These are phyloP conservation scores for Sarcophaga variegata DNA, from an alignment of 2,888 invertebrate species.

Conservation along the genomic window DNA sequence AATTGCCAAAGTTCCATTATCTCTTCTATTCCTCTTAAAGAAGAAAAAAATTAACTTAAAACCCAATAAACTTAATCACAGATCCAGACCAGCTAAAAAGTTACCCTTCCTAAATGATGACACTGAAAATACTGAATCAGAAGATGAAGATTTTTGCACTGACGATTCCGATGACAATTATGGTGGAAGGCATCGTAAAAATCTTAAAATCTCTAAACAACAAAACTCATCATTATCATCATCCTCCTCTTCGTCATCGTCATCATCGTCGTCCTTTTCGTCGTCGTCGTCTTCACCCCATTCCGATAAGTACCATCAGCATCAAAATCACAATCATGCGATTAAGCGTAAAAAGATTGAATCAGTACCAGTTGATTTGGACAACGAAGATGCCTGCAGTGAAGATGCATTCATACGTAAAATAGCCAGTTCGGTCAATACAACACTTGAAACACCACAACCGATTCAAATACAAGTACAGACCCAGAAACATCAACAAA, in stretches of 20 bases:
- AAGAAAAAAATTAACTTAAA: background rate
- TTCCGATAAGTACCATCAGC: conserved; percentile 58
- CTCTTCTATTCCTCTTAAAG: background rate
- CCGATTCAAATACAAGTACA: conserved; percentile 44
- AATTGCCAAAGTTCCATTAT: background rate
- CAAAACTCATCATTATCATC: conserved; percentile 66
- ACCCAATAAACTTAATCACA: conserved; percentile 63
- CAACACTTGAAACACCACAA: conserved; percentile 33
- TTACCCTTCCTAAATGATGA: conserved; percentile 71
- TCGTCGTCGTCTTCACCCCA: conserved; percentile 38
- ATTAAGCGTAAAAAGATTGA: conserved; percentile 79
- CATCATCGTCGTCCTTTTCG: conserved; percentile 63
- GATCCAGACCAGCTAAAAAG: conserved; percentile 76
- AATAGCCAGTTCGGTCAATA: conserved; percentile 75
- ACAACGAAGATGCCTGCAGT: conserved; percentile 82
- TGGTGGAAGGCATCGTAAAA: conserved; percentile 55
- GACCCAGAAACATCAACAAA: conserved; percentile 15
- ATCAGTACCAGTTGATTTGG: conserved; percentile 77
- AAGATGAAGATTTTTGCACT: conserved; percentile 73
- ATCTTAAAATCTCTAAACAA: conserved; percentile 46
- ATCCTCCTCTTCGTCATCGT: conserved; percentile 47
- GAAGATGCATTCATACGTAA: conserved; percentile 81
- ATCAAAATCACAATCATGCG: conserved; percentile 68
- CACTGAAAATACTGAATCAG: conserved; percentile 71
- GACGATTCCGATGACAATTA: conserved; percentile 74